Conservation (phyloP, 2,888 invertebrate genomes). For the Phania funesta region DNA sequence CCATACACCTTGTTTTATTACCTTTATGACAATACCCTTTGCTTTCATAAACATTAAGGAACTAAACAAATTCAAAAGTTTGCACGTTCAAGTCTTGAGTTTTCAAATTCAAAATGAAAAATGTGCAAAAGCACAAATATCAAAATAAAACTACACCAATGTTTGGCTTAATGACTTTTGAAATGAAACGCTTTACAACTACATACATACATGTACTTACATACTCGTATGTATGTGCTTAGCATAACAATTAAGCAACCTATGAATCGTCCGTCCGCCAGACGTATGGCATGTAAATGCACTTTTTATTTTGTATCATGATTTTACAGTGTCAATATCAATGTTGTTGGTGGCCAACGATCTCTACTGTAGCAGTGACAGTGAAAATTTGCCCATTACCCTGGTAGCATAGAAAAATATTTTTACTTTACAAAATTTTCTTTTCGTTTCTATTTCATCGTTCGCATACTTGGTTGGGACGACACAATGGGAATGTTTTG, state of each 20-base stretch:
- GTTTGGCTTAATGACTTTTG: too few relatives aligned
- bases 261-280: background rate
- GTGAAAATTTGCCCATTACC: slow-evolving; percentile 62
- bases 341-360: slow-evolving; percentile 45
- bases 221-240: background rate
- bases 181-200: background rate
- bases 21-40: too few relatives aligned
- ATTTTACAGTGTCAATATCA: slow-evolving; percentile 42
- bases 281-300: slow-evolving; percentile 16
- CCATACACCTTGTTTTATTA: too few relatives aligned
- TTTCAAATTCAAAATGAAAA: slow-evolving; percentile 20
- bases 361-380: slow-evolving; percentile 44
- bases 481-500: slow-evolving; percentile 31
- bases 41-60: background rate
- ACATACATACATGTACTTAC: background rate
- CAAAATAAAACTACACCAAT: slow-evolving; percentile 9
- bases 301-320: slow-evolving; percentile 41
- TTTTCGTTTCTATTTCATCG: slow-evolving; percentile 21
- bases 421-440: slow-evolving; percentile 31
- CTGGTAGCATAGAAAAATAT: slow-evolving; percentile 48
- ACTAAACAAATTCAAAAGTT: slow-evolving; percentile 2
- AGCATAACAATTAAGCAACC: background rate
- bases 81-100: slow-evolving; percentile 31
- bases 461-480: background rate
- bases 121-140: background rate